Evolutionary conservation across 1,140 invertebrate species (phyloP), one percentile per base, ranked within the genome.

Genomic region (Macrostomum lignano): DNA sequence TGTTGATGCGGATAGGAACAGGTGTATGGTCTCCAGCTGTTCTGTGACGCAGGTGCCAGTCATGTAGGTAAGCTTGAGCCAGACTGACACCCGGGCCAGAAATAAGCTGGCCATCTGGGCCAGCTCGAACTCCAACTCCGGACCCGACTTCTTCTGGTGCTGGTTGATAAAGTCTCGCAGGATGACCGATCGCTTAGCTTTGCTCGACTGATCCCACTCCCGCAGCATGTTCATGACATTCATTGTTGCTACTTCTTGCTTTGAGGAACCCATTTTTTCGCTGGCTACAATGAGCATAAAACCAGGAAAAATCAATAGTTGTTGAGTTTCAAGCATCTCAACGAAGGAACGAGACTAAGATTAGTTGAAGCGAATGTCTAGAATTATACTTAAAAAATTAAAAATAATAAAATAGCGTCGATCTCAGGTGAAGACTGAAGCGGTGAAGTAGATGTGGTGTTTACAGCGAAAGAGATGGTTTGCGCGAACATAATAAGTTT

Each of bases 61-160:
- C 51, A 57, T 52, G 33, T 57, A 56, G 31, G 53, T 51, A 20
- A 58, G 36, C 36, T 52, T 37, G 2, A 58, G 36, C 53, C 53
- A 58, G 17, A 52, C 50, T 31, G 50, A 51, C 6, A 58, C 36
- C 30, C 55, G 37, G n/a, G 52, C 48, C 2, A 58, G 39, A 41
- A 58, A 56, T n/a, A 58, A 41, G 40, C 53, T 56, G 2, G 53
- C 55, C 7, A 51, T 51, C 39, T 57, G 46, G 14, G 52, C 55
- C 43, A 58, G 55, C 34, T 54, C 49, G 20, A 48, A 43, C 40
- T 58, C 55, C 11, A 58, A 35, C 36, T 57, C 53, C 14, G 55
- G 51, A 10, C 51, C 52, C 11, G 52, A 55, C 44, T 52, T 58
- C 36, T 52, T 51, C 38, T 51, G 42, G 40, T 54, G 52, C 29